Evolutionary conservation across 2,797 vertebrate genomes (phyloP).

Genomic region (Ctenopoma kingsleyae): DNA sequence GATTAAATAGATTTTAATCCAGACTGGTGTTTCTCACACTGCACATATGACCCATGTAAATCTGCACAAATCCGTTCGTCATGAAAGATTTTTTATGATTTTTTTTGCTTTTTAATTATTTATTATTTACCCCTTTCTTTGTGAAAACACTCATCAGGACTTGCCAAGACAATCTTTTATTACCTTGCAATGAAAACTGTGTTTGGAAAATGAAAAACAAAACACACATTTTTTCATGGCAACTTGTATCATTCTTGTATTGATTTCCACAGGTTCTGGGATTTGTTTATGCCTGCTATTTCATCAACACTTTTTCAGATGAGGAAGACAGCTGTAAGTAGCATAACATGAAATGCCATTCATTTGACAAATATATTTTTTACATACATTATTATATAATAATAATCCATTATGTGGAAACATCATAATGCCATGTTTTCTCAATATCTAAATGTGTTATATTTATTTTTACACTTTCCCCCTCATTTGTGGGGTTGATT

Average conservation of each 20-base stretch:
- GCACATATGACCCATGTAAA: too few relatives aligned
- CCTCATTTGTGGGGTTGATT: not conserved
- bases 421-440: not conserved
- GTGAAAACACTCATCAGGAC: too few relatives aligned
- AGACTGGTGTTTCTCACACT: too few relatives aligned
- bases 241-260: conserved; percentile 29
- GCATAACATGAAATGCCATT: not conserved
- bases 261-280: conserved; percentile 83
- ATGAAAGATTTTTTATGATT: too few relatives aligned
- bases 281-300: conserved; percentile 89
- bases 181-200: too few relatives aligned
- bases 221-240: not conserved
- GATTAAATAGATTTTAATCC: too few relatives aligned
- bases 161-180: too few relatives aligned
- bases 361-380: not conserved
- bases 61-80: too few relatives aligned
- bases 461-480: not conserved
- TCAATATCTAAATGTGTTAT: not conserved
- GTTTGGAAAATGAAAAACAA: not conserved
- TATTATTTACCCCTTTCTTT: too few relatives aligned
- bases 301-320: conserved; percentile 87
- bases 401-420: not conserved
- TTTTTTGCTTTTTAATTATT: too few relatives aligned
- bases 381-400: not conserved
- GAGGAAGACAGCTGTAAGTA: conserved; percentile 94